Conservation (phyloP, 37 sponge, comb jelly and placozoan genomes). For the Petrosia ficiformis region DNA sequence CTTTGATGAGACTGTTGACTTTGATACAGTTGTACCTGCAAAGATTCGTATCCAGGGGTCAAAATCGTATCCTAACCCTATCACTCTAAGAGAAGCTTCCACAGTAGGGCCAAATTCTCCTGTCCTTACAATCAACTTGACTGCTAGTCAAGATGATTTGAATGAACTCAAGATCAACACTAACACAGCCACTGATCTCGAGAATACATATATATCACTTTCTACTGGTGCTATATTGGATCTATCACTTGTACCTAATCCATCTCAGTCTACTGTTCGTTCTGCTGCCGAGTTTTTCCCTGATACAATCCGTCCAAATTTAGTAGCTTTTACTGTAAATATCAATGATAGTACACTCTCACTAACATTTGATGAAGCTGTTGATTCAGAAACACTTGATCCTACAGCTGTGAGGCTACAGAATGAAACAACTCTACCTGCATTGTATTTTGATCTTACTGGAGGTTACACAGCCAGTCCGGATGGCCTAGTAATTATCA, state of each 20-base stretch:
- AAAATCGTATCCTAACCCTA: not conserved
- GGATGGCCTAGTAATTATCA: slow-evolving; percentile 55
- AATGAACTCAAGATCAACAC: slow-evolving; percentile 65
- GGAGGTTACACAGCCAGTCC: slow-evolving; percentile 61
- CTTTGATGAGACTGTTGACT: slow-evolving; percentile 89
- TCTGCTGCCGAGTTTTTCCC: slow-evolving; percentile 41
- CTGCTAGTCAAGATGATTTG: slow-evolving; percentile 67
- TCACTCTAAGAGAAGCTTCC: slow-evolving; percentile 6
- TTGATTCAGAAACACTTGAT: slow-evolving; percentile 57
- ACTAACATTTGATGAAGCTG: slow-evolving; percentile 78
- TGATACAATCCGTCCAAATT: slow-evolving; percentile 57
- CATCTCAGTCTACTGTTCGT: slow-evolving; percentile 11
- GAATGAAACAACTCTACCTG: slow-evolving; percentile 10
- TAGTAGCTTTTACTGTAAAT: slow-evolving; percentile 63
- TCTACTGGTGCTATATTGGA: slow-evolving; percentile 57
- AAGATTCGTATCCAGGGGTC: slow-evolving; percentile 37
- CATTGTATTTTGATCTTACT: slow-evolving; percentile 25
- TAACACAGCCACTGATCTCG: slow-evolving; percentile 49
- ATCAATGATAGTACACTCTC: slow-evolving; percentile 66
- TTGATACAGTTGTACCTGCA: slow-evolving; percentile 28
- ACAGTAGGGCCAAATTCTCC: slow-evolving; percentile 72
- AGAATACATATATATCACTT: slow-evolving; percentile 57
- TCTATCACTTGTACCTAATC: slow-evolving; percentile 45
- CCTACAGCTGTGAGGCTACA: slow-evolving; percentile 62
- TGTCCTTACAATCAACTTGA: slow-evolving; percentile 64